Percentiles rank a stretch among this genome's conserved stretches.
Evolutionary conservation across 2,113 vertebrate species (phyloP).

Genomic region (Pygoscelis antarcticus): DNA sequence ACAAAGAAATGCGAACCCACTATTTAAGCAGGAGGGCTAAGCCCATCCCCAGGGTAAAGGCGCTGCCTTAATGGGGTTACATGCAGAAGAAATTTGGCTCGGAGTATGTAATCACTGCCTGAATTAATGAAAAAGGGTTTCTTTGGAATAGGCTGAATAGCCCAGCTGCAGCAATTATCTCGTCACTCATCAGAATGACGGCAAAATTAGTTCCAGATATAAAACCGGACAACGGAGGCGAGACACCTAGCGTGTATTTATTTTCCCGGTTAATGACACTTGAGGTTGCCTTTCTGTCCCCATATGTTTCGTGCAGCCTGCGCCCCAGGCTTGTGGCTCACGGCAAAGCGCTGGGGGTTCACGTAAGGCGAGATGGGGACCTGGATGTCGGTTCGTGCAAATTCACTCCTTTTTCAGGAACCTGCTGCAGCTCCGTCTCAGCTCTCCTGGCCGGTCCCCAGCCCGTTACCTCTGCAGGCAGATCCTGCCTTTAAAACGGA

Average conservation of each 20-base stretch:
- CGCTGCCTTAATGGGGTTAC: not conserved
- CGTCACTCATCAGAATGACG: constrained; percentile 21
- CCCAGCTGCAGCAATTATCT: constrained; percentile 64
- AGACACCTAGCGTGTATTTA: not conserved
- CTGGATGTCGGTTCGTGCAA: fast-evolving
- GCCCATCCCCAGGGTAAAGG: not conserved
- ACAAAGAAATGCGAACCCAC: not conserved
- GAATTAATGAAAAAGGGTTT: constrained; percentile 25
- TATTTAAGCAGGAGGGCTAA: not conserved
- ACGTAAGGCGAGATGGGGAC: fast-evolving
- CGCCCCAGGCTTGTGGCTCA: not conserved
- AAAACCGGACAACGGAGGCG: not conserved
- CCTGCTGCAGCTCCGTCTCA: not conserved
- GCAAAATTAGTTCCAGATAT: constrained; percentile 59
- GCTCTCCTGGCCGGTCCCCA: fast-evolving
- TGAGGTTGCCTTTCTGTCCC: not conserved
- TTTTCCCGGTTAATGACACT: not conserved
- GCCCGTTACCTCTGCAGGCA: not conserved
- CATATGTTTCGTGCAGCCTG: not conserved
- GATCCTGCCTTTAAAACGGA: not conserved
- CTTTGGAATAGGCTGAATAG: constrained; percentile 31
- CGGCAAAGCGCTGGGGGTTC: not conserved
- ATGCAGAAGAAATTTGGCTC: constrained; percentile 17
- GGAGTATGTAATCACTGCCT: constrained; percentile 3
- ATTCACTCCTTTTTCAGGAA: not conserved